These are phyloP conservation scores for Odontamblyopus lacepedii DNA, from an alignment of 2,797 vertebrate species.

Conservation along the genomic window DNA sequence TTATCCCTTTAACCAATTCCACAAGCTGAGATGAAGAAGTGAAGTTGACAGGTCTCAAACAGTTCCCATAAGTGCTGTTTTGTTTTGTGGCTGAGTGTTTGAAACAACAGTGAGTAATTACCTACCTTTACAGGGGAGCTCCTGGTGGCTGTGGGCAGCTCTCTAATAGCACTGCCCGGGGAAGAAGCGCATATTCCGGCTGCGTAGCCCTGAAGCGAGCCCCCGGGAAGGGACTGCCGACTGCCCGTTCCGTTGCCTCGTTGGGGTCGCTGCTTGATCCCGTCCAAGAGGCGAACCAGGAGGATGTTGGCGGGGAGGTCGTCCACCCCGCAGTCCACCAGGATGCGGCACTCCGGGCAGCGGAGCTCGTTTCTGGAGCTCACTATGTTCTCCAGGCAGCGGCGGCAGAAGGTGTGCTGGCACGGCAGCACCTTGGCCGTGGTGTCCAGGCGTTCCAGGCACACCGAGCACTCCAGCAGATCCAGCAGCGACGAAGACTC, in stretches of 20 bases:
- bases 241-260: constrained; percentile 75
- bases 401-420: constrained; percentile 98
- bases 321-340: constrained; percentile 95
- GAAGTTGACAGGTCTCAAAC: constrained; percentile 32
- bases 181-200: constrained; percentile 78
- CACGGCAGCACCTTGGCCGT: constrained; percentile 94
- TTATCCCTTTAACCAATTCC: not conserved
- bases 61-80: not conserved
- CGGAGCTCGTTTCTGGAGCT: constrained; percentile 93
- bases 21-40: not conserved
- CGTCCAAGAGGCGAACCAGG: constrained; percentile 92
- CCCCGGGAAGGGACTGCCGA: constrained; percentile 63
- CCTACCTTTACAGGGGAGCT: constrained; percentile 85
- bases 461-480: constrained; percentile 95
- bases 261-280: constrained; percentile 91
- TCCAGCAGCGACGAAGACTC: constrained; percentile 96
- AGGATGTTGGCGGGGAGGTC: constrained; percentile 95
- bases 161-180: constrained; percentile 75
- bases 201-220: constrained; percentile 75
- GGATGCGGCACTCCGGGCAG: constrained; percentile 95
- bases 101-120: constrained; percentile 42
- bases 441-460: constrained; percentile 95
- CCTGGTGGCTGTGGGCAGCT: constrained; percentile 74
- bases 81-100: not conserved
- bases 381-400: constrained; percentile 95